These are phyloP conservation scores for Caenorhabditis tropicalis DNA, from an alignment of 1,140 invertebrate genomes.

Conservation along the genomic window DNA sequence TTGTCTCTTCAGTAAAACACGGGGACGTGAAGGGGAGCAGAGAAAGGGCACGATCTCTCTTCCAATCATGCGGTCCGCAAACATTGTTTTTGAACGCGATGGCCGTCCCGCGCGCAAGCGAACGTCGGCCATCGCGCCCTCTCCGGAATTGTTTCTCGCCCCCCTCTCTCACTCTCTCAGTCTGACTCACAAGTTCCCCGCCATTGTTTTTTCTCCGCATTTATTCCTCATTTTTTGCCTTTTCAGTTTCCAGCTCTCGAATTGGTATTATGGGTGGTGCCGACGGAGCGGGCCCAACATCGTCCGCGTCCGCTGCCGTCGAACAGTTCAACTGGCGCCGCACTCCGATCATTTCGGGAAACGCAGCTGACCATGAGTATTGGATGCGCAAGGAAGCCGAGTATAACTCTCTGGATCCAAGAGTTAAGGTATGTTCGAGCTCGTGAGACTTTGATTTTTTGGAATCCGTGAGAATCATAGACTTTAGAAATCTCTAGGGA, in stretches of 20 bases:
- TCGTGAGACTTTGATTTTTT: no score
- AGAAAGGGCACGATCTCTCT: not conserved
- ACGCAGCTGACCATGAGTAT: not conserved
- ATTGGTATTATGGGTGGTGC: not conserved
- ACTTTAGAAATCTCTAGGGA: no score
- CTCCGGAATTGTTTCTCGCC: not conserved
- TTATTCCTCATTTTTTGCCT: not conserved
- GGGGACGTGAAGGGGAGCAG: not conserved
- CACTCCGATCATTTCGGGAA: not conserved
- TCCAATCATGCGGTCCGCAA: no score
- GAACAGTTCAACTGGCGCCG: not conserved
- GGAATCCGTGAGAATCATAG: no score
- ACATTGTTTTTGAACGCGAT: no score
- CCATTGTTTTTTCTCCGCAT: not conserved
- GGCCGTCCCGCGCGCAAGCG: no score
- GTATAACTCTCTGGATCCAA: no score
- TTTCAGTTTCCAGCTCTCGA: not conserved
- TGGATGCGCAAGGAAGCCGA: not conserved
- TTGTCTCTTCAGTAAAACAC: not conserved
- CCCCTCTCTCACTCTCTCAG: not conserved
- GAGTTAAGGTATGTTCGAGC: no score
- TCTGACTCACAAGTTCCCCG: no score
- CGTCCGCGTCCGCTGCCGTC: not conserved
- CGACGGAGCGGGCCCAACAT: not conserved
- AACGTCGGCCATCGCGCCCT: no score